These are phyloP conservation scores for Seira ritae DNA, from an alignment of 2,888 invertebrate genomes.

Conservation along the genomic window DNA sequence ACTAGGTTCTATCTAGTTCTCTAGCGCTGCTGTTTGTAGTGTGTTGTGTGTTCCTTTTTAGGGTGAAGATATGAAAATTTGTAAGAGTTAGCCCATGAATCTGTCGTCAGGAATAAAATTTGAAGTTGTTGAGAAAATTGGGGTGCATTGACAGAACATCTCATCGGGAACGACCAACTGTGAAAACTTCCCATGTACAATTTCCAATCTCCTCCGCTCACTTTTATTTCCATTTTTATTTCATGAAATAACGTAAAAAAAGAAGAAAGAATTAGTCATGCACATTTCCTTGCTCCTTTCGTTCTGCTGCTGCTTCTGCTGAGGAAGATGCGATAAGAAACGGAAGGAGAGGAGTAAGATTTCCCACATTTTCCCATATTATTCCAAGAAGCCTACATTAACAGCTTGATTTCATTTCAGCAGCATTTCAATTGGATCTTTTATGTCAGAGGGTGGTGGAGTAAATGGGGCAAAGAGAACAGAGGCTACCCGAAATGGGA, in stretches of 20 bases:
- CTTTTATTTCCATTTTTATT: constrained; percentile 54
- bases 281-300: constrained; percentile 21
- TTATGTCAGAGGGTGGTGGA: no score
- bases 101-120: constrained; percentile 72
- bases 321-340: no score
- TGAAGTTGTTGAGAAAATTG: constrained; percentile 67
- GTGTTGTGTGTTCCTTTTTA: constrained; percentile 31
- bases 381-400: no score
- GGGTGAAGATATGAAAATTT: constrained; percentile 63
- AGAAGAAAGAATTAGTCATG: no score
- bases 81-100: constrained; percentile 71
- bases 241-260: constrained; percentile 30
- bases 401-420: no score
- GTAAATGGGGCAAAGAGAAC: no score
- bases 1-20: no score
- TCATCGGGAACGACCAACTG: constrained; percentile 72
- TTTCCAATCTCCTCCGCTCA: constrained; percentile 46
- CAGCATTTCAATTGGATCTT: no score
- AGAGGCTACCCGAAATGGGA: no score
- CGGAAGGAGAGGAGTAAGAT: no score
- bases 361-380: neutral
- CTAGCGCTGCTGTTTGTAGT: constrained; percentile 26
- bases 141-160: constrained; percentile 72
- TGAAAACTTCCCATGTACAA: constrained; percentile 71
- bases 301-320: no score